Evolutionary conservation across 2,113 vertebrate species (phyloP).

Genomic region (Malurus elegans): DNA sequence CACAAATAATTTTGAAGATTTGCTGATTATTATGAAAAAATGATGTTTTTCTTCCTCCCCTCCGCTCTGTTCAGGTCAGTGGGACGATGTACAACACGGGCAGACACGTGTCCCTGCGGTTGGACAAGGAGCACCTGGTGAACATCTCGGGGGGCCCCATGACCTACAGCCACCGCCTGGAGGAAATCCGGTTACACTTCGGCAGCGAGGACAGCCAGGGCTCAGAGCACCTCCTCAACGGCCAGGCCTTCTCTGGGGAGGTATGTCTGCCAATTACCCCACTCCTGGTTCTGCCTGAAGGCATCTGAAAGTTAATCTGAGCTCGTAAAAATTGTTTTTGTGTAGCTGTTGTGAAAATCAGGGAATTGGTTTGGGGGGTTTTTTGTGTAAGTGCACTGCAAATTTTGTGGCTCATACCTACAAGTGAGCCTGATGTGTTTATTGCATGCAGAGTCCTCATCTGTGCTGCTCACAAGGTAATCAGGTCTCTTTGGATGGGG

Average conservation of each 20-base stretch:
- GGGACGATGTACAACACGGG: constrained; percentile 99
- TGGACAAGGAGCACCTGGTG: constrained; percentile 98
- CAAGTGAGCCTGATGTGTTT: not conserved
- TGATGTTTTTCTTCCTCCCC: too few relatives aligned
- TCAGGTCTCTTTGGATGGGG: not conserved
- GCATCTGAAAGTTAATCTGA: not conserved
- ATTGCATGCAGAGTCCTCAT: not conserved
- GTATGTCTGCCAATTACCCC: constrained; percentile 56
- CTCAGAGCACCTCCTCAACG: constrained; percentile 95
- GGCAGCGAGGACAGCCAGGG: constrained; percentile 96
- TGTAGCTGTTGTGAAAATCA: not conserved
- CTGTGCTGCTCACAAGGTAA: not conserved
- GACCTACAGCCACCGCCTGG: constrained; percentile 96
- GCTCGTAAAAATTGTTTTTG: not conserved
- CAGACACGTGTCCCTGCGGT: constrained; percentile 91
- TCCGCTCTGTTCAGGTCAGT: constrained; percentile 79
- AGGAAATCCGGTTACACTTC: constrained; percentile 96
- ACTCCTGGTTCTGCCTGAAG: not conserved
- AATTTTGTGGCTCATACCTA: accelerated
- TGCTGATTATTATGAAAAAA: not conserved
- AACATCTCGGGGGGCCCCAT: constrained; percentile 97
- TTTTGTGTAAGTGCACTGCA: too few relatives aligned
- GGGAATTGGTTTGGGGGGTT: accelerated
- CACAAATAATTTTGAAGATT: not conserved
- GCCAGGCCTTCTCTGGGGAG: constrained; percentile 98